Evolutionary conservation across 2,797 vertebrate genomes (phyloP).

Genomic region (Triplophysa yarkandensis): DNA sequence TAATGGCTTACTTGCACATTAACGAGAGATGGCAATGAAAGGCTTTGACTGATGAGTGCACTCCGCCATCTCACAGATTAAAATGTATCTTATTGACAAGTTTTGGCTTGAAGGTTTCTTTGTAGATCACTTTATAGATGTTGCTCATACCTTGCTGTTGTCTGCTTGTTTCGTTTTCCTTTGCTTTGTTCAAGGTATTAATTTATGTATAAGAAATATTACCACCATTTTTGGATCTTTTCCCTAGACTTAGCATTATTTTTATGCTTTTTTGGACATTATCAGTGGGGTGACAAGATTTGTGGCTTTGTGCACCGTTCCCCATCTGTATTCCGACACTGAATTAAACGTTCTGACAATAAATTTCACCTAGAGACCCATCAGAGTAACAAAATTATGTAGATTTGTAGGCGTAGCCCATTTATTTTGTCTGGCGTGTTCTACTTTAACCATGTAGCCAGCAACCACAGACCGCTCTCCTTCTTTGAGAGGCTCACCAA

Average conservation of each 20-base stretch:
- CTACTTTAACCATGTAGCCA: background rate
- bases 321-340: background rate
- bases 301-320: background rate
- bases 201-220: too few species aligned
- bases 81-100: too few species aligned
- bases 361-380: background rate
- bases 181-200: too few species aligned
- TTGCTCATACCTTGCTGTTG: too few species aligned
- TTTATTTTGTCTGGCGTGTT: background rate
- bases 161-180: too few species aligned
- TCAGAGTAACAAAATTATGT: background rate
- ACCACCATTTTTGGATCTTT: too few species aligned
- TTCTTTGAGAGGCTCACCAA: background rate
- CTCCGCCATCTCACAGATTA: too few species aligned
- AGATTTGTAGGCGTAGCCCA: conserved; percentile 1
- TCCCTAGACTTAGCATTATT: too few species aligned
- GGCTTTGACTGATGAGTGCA: too few species aligned
- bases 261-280: conserved; percentile 4
- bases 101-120: conserved; percentile 8
- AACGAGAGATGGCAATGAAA: too few species aligned
- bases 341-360: background rate
- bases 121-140: conserved; percentile 1
- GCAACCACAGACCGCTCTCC: background rate
- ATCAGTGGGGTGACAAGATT: background rate
- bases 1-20: conserved; percentile 31